These are phyloP conservation scores for Zaprionus capensis DNA, from an alignment of 1,140 invertebrate genomes.

Conservation along the genomic window DNA sequence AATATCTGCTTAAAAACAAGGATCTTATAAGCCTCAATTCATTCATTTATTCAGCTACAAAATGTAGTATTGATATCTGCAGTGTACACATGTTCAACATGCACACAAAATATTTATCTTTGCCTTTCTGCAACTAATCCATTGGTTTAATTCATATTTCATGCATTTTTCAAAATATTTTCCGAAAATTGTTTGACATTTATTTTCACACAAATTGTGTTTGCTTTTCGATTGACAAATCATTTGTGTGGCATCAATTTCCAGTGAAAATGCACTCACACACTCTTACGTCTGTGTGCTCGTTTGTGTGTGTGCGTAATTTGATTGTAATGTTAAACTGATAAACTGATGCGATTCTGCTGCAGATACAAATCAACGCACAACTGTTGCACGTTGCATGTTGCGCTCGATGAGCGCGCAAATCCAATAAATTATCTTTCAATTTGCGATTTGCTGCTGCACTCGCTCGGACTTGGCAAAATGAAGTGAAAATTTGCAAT, in stretches of 20 bases:
- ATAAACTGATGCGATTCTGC: slow-evolving; percentile 51
- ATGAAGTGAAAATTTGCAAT: slow-evolving; percentile 7
- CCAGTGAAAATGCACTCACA: slow-evolving; percentile 24
- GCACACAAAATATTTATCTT: neutral
- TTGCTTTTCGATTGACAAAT: slow-evolving; percentile 16
- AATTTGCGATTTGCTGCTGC: slow-evolving; percentile 31
- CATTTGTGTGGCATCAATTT: slow-evolving; percentile 32
- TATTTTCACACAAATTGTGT: slow-evolving; percentile 18
- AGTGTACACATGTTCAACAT: too few relatives aligned
- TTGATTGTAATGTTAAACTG: slow-evolving; percentile 50
- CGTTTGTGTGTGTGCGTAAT: slow-evolving; percentile 39
- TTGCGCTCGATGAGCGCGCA: slow-evolving; percentile 46
- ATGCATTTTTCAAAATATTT: neutral
- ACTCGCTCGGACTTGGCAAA: neutral
- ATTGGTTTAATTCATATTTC: neutral
- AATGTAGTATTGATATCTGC: neutral
- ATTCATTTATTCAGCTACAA: neutral
- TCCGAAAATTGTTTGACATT: slow-evolving; percentile 6
- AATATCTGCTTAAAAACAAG: neutral
- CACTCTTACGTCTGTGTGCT: neutral
- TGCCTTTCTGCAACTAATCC: neutral
- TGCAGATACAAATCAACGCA: slow-evolving; percentile 48
- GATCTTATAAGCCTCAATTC: neutral
- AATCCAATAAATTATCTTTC: slow-evolving; percentile 71
- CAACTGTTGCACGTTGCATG: slow-evolving; percentile 56